phyloP scores from a whole-genome alignment of 2,797 vertebrate species.

The Hirundo rustica region DNA sequence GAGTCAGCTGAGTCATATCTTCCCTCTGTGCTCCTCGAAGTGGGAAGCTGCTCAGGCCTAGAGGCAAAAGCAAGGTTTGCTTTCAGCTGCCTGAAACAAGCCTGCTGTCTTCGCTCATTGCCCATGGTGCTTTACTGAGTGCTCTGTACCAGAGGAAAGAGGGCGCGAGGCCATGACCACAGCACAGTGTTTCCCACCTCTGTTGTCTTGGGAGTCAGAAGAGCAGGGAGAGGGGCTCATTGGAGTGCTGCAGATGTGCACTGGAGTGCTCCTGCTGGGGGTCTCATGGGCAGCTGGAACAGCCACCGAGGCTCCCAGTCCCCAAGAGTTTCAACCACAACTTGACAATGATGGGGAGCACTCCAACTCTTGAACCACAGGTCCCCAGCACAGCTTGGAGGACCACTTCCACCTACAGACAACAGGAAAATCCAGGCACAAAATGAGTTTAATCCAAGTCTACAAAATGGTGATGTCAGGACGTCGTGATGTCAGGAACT shows the following conservation, averaged over 20 bases:
- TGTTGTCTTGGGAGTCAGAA: background rate
- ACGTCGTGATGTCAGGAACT: rapidly evolving
- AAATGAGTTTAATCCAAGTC: background rate
- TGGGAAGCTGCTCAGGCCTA: background rate
- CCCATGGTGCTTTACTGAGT: rapidly evolving
- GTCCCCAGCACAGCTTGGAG: background rate
- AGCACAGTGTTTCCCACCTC: background rate
- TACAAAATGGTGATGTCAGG: background rate
- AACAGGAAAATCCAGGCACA: background rate
- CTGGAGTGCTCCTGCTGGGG: background rate
- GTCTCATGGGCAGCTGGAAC: background rate
- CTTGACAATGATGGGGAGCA: background rate
- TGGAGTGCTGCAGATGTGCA: background rate
- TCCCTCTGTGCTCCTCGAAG: background rate
- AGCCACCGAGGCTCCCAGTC: rapidly evolving
- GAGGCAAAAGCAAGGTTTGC: background rate
- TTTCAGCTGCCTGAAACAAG: background rate
- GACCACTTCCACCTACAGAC: background rate
- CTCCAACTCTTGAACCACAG: background rate
- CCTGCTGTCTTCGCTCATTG: background rate
- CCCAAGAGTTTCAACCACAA: background rate
- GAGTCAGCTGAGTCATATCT: background rate
- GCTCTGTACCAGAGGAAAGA: background rate
- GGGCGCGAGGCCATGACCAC: background rate
- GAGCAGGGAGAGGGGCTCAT: background rate